Conservation (phyloP, 2,797 vertebrate species). For the Intellagama lesueurii region DNA sequence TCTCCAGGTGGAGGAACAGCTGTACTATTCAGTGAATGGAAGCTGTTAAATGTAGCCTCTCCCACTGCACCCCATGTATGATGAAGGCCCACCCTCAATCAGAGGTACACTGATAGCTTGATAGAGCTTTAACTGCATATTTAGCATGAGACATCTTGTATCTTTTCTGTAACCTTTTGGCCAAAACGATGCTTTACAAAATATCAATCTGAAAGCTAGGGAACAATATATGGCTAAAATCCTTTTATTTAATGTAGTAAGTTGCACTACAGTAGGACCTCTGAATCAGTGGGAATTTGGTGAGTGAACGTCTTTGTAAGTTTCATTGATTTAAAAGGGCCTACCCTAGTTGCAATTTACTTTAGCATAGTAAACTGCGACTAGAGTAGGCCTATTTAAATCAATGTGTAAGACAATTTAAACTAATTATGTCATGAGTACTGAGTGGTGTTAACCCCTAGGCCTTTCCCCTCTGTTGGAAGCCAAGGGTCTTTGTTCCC, state of each 20-base stretch:
- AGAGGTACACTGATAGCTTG: neutral
- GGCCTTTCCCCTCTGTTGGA: no score
- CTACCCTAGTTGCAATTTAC: no score
- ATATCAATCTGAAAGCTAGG: neutral
- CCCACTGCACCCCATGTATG: neutral
- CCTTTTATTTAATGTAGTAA: no score
- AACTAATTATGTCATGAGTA: neutral
- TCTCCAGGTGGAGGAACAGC: slow-evolving; percentile 22
- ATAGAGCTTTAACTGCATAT: neutral
- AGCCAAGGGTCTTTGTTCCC: no score
- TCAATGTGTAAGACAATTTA: neutral
- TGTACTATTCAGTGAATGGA: slow-evolving; percentile 9
- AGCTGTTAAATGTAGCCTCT: neutral
- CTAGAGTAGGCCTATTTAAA: no score
- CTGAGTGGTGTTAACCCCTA: no score
- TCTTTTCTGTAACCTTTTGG: neutral
- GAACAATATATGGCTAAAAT: neutral
- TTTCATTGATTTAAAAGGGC: no score
- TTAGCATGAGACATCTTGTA: neutral
- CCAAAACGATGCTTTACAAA: neutral
- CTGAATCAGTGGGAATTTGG: no score
- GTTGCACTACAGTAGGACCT: no score
- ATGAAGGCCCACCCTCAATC: neutral
- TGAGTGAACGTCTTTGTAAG: no score
- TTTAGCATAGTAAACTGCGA: no score